Evolutionary conservation across 2,113 vertebrate genomes (phyloP).

Genomic region (Potamarius usumacintae): DNA sequence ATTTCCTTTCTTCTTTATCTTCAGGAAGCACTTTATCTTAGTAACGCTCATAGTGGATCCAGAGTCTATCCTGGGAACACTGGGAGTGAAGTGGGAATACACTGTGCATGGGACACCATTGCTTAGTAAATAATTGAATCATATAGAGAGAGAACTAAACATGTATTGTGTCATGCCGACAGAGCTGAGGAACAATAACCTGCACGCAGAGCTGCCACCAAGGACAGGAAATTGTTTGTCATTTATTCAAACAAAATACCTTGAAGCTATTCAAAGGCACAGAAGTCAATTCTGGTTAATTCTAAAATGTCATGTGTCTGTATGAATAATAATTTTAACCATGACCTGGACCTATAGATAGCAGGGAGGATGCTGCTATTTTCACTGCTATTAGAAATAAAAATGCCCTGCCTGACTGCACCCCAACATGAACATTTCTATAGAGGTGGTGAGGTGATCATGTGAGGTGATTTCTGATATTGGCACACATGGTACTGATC

Average conservation of each 20-base stretch:
- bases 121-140: too few relatives aligned
- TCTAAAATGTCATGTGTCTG: neutral
- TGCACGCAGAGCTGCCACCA: neutral
- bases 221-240: neutral
- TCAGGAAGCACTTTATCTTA: neutral
- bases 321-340: neutral
- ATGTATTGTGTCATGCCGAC: neutral
- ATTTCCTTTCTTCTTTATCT: neutral
- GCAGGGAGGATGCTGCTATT: neutral
- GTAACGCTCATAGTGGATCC: too few relatives aligned
- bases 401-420: neutral
- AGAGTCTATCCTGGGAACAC: too few relatives aligned
- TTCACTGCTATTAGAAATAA: neutral
- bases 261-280: neutral
- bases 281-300: neutral
- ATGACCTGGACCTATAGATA: neutral
- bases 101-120: neutral
- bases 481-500: neutral
- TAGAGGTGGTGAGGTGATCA: neutral
- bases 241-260: neutral
- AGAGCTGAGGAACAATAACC: neutral
- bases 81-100: neutral
- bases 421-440: neutral
- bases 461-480: neutral
- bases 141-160: neutral